A percentile compares a stretch with the other conserved stretches of the same genome.
Evolutionary conservation across 1,140 invertebrate genomes (phyloP).

Genomic region (Diorhabda sublineata): DNA sequence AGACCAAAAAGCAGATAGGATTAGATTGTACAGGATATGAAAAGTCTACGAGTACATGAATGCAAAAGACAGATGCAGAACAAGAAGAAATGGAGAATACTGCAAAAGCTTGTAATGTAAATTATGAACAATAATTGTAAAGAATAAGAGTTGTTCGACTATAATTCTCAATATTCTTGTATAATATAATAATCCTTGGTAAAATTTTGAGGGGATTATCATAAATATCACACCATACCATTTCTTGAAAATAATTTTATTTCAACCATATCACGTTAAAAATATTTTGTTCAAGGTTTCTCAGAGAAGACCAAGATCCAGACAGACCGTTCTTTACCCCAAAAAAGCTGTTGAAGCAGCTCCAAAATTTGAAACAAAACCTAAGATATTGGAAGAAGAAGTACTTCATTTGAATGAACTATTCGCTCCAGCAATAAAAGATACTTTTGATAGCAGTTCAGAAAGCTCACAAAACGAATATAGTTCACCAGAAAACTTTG

Average conservation of each 20-base stretch:
- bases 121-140: too few species aligned
- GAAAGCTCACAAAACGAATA: slow-evolving; percentile 15
- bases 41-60: too few species aligned
- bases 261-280: too few species aligned
- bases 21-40: too few species aligned
- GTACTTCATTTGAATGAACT: slow-evolving; percentile 15
- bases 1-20: too few species aligned
- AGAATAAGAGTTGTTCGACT: background rate
- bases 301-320: slow-evolving; percentile 14
- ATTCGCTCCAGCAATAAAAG: slow-evolving; percentile 1
- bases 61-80: too few species aligned
- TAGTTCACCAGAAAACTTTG: slow-evolving; percentile 9
- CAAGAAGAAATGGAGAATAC: too few species aligned
- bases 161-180: background rate
- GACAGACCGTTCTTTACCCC: slow-evolving; percentile 7
- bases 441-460: slow-evolving; percentile 10
- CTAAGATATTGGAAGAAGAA: background rate
- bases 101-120: too few species aligned
- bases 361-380: background rate
- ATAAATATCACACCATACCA: background rate
- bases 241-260: background rate
- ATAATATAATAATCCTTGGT: background rate
- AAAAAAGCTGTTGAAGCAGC: slow-evolving; percentile 6
- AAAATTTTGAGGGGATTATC: background rate
- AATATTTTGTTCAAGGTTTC: background rate